Evolutionary conservation across 2,888 invertebrate species (phyloP).

Genomic region (Mesorhabditis spiculigera): DNA sequence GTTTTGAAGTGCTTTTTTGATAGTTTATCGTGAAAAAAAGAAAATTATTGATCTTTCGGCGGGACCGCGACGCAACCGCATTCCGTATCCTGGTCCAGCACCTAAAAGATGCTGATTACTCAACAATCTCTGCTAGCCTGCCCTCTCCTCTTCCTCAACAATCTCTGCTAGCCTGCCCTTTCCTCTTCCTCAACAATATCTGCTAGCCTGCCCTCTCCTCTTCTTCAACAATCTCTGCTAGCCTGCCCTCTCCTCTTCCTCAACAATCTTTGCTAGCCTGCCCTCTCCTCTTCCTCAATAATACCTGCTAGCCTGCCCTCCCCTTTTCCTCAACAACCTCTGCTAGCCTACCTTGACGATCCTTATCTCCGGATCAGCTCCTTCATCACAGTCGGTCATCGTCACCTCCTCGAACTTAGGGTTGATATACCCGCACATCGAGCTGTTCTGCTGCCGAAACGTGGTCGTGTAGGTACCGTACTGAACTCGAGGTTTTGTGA

Average conservation of each 20-base stretch:
- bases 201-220: not conserved
- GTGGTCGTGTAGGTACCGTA: not conserved
- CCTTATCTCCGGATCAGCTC: not conserved
- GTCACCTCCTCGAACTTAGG: not conserved
- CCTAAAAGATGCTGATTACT: not conserved
- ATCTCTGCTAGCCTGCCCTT: not conserved
- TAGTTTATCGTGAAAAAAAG: not conserved
- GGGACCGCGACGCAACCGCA: not conserved
- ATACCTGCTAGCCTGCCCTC: not conserved
- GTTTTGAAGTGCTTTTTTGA: no score
- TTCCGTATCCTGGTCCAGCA: constrained; percentile 1
- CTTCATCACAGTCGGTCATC: constrained; percentile 4
- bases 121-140: not conserved
- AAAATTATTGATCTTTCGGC: constrained; percentile 4
- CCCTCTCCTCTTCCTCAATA: not conserved
- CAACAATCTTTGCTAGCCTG: not conserved
- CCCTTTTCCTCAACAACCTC: not conserved
- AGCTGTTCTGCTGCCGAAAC: constrained; percentile 2
- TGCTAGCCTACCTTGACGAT: not conserved
- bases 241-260: not conserved
- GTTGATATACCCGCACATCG: not conserved
- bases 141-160: not conserved
- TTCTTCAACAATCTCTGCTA: not conserved
- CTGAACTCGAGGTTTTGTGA: not conserved
- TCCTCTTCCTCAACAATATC: not conserved